Percentiles rank a stretch among this genome's conserved stretches.
phyloP scores from a whole-genome alignment of 2,888 invertebrate genomes.

The Dione vanillae region DNA sequence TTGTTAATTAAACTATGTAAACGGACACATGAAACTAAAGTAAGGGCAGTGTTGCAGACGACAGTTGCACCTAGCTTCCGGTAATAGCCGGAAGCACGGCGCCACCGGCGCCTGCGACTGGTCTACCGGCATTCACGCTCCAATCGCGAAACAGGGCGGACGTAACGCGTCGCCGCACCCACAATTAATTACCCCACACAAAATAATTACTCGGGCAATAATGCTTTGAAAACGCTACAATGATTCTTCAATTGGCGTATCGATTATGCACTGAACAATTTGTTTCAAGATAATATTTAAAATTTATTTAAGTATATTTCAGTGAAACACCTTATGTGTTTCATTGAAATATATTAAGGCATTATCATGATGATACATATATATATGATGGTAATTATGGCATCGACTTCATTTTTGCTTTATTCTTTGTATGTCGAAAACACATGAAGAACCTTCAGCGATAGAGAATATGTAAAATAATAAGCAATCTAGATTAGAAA shows the following conservation, averaged over 20 bases:
- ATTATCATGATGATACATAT: too few species aligned
- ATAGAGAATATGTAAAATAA: neutral
- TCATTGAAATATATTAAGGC: neutral
- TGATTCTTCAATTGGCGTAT: constrained; percentile 39
- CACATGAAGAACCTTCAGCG: too few species aligned
- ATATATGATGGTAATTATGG: neutral
- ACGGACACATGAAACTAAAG: constrained; percentile 46
- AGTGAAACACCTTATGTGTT: too few species aligned
- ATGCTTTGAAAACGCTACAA: constrained; percentile 41
- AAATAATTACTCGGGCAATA: constrained; percentile 43
- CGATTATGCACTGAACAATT: neutral
- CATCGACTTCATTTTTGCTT: neutral
- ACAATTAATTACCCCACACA: constrained; percentile 43
- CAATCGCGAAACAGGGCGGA: constrained; percentile 63
- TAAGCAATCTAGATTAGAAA: constrained; percentile 2
- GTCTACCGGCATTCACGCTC: constrained; percentile 59
- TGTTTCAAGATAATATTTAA: neutral
- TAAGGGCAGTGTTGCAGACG: constrained; percentile 68
- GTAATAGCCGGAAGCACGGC: constrained; percentile 70
- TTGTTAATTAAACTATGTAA: constrained; percentile 24
- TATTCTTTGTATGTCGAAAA: neutral
- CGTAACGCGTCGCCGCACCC: constrained; percentile 58
- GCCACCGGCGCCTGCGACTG: constrained; percentile 71
- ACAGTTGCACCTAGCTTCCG: constrained; percentile 79
- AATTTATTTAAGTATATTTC: neutral